A percentile compares a stretch with the other conserved stretches of the same genome.
phyloP scores from a whole-genome alignment of 2,888 invertebrate species.

The Dorcus parallelipipedus region DNA sequence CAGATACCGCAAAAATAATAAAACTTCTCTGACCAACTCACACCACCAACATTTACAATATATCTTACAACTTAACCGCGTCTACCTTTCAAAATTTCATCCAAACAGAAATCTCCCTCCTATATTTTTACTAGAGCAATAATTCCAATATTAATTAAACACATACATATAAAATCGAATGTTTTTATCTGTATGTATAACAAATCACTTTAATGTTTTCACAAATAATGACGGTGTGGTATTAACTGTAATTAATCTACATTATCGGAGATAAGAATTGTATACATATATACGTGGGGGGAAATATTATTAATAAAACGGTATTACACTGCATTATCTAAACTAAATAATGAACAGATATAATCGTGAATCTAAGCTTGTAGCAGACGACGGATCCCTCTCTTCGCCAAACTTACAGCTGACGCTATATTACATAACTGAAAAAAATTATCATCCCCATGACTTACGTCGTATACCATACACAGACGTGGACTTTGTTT shows the following conservation, averaged over 20 bases:
- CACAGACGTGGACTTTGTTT: no score
- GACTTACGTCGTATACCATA: no score
- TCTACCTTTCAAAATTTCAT: no score
- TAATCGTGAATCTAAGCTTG: slow-evolving; percentile 4
- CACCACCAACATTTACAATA: not conserved
- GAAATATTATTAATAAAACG: slow-evolving; percentile 6
- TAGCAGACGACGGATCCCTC: slow-evolving; percentile 10
- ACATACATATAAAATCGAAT: no score
- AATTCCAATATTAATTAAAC: no score
- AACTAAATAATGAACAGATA: not conserved
- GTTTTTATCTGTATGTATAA: no score
- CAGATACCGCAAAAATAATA: slow-evolving; percentile 24
- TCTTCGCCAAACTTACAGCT: slow-evolving; percentile 29
- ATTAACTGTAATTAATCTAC: not conserved
- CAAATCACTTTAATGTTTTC: no score
- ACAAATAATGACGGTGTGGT: not conserved
- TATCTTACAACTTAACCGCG: no score
- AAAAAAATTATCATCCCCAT: no score
- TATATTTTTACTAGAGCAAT: no score
- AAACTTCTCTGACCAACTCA: slow-evolving; percentile 11
- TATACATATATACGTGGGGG: not conserved
- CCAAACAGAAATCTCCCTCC: no score
- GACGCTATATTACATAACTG: slow-evolving; percentile 22
- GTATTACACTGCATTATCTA: slow-evolving; percentile 3
- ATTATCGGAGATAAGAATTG: not conserved